phyloP scores from a whole-genome alignment of 2,888 invertebrate species.

The Neoaliturus tenellus region DNA sequence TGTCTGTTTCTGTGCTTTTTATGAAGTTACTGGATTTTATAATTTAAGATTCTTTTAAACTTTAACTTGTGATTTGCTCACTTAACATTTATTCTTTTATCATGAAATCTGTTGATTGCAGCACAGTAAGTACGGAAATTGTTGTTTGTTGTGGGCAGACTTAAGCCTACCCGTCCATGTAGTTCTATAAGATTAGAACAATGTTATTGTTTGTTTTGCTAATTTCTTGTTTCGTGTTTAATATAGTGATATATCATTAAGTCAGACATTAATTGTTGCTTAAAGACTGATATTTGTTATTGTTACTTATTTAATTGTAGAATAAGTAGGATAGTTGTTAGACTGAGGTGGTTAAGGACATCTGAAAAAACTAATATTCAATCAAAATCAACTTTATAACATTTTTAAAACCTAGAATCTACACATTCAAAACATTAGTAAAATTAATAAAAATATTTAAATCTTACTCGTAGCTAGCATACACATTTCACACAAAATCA shows the following conservation, averaged over 20 bases:
- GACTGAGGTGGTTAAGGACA: background rate
- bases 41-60: background rate
- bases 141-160: background rate
- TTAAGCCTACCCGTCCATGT: conserved; percentile 3
- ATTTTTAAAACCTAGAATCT: no score
- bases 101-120: background rate
- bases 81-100: background rate
- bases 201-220: background rate
- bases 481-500: no score
- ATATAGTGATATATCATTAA: conserved; percentile 7
- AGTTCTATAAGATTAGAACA: background rate
- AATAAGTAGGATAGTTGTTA: background rate
- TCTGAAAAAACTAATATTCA: background rate
- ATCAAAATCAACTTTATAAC: no score
- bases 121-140: background rate
- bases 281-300: conserved; percentile 42
- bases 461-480: no score
- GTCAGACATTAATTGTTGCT: conserved; percentile 31
- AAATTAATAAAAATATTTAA: no score
- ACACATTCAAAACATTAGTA: no score
- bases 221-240: conserved; percentile 2
- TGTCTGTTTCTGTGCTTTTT: background rate
- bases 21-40: background rate
- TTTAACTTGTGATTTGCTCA: background rate
- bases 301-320: conserved; percentile 29